phyloP scores from a whole-genome alignment of 2,797 vertebrate species.

The Poecile montanus region DNA sequence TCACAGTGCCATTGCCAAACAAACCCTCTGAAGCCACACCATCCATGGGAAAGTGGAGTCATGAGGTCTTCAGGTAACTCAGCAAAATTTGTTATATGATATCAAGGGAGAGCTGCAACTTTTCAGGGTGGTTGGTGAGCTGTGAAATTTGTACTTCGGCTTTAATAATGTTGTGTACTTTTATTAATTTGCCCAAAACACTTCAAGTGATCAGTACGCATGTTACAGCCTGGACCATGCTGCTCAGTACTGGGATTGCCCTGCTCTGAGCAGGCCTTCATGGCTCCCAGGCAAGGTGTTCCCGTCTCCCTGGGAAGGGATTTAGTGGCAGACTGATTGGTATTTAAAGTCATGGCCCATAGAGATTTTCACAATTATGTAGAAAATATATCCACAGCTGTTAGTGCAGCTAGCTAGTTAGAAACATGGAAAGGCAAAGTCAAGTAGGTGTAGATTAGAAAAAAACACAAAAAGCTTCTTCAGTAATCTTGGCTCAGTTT shows the following conservation, averaged over 20 bases:
- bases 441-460: not conserved
- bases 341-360: not conserved
- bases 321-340: not conserved
- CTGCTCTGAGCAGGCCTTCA: not conserved
- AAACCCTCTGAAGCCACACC: not conserved
- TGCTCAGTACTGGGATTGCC: not conserved
- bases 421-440: not conserved
- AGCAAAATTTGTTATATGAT: not conserved
- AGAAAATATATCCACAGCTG: not conserved
- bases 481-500: not conserved
- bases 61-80: not conserved
- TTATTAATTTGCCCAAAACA: not conserved
- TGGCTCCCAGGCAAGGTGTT: not conserved
- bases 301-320: not conserved
- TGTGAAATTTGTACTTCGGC: not conserved
- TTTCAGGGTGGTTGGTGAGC: not conserved
- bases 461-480: not conserved
- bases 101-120: not conserved
- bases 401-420: not conserved
- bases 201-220: not conserved
- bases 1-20: not conserved
- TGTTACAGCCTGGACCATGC: accelerated
- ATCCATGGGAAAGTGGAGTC: not conserved
- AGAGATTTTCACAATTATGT: not conserved
- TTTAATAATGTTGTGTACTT: not conserved